A percentile compares a stretch with the other conserved stretches of the same genome.
Conservation (phyloP, 23 tunicate species). For the Diplosoma virens region DNA sequence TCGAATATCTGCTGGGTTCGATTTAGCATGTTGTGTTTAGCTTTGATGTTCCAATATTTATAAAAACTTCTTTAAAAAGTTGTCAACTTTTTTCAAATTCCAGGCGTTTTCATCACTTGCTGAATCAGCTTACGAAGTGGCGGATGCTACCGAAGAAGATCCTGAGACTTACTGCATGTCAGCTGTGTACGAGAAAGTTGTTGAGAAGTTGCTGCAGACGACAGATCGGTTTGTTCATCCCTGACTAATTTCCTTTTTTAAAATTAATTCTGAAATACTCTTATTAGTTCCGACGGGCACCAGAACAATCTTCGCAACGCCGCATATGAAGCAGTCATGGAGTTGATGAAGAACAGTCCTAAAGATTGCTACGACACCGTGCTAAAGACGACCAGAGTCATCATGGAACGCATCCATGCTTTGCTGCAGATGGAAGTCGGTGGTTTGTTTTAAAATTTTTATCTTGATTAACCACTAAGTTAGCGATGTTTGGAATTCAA, state of each 20-base stretch:
- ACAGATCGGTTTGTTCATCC: conserved; percentile 62
- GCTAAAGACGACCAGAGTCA: conserved; percentile 78
- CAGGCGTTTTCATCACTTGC: conserved; percentile 97
- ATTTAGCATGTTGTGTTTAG: background rate
- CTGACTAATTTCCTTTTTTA: background rate
- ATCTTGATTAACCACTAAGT: too few relatives aligned
- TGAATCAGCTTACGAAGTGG: conserved; percentile 94
- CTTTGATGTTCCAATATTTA: too few relatives aligned
- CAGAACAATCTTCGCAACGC: conserved; percentile 92
- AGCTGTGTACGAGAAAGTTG: conserved; percentile 70
- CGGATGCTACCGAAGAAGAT: conserved; percentile 25
- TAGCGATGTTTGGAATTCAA: background rate
- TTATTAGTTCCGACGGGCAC: conserved; percentile 70
- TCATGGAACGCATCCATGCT: conserved; percentile 81
- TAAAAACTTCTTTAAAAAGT: too few relatives aligned
- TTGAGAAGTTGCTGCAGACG: conserved; percentile 84
- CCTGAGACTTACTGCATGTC: conserved; percentile 96
- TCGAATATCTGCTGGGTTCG: conserved; percentile 94
- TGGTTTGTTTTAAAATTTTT: too few relatives aligned
- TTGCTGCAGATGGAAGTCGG: conserved; percentile 89
- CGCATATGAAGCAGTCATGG: conserved; percentile 98
- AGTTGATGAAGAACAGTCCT: conserved; percentile 97
- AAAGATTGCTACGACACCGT: conserved; percentile 94
- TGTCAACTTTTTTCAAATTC: too few relatives aligned
- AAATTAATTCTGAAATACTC: background rate